phyloP scores from a whole-genome alignment of 1,140 invertebrate species.

The Saccostrea cuccullata region DNA sequence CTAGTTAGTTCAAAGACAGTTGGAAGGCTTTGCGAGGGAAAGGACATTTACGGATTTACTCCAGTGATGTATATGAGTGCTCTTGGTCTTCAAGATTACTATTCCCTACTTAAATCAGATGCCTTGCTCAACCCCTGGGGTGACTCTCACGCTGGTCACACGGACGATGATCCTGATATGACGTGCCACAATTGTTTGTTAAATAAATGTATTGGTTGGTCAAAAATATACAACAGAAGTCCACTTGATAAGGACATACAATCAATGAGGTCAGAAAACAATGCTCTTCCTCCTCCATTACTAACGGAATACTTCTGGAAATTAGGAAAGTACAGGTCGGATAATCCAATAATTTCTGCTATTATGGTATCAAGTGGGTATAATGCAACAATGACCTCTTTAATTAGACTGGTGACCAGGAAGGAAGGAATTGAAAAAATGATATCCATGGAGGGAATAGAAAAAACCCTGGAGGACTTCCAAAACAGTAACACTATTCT shows the following conservation, averaged over 20 bases:
- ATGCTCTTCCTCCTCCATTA: background rate
- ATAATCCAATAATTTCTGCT: background rate
- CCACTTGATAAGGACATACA: background rate
- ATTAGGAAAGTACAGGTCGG: background rate
- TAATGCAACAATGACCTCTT: background rate
- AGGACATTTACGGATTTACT: conserved; percentile 28
- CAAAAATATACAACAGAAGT: conserved; percentile 32
- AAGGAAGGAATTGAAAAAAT: conserved; percentile 22
- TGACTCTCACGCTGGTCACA: conserved; percentile 3
- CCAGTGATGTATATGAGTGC: conserved; percentile 25
- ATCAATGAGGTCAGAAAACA: background rate
- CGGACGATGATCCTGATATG: conserved; percentile 4
- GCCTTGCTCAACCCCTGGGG: background rate
- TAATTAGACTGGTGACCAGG: background rate
- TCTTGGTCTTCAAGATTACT: conserved; percentile 34
- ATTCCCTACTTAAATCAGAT: background rate
- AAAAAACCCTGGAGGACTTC: conserved; percentile 1
- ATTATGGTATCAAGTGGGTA: background rate
- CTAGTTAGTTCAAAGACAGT: background rate
- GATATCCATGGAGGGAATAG: background rate
- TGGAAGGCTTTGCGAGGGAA: background rate
- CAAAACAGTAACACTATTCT: background rate
- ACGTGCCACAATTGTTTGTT: conserved; percentile 38
- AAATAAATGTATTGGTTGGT: conserved; percentile 46
- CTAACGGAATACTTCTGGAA: background rate